phyloP scores from a whole-genome alignment of 2,113 vertebrate species.

The Phalacrocorax aristotelis region DNA sequence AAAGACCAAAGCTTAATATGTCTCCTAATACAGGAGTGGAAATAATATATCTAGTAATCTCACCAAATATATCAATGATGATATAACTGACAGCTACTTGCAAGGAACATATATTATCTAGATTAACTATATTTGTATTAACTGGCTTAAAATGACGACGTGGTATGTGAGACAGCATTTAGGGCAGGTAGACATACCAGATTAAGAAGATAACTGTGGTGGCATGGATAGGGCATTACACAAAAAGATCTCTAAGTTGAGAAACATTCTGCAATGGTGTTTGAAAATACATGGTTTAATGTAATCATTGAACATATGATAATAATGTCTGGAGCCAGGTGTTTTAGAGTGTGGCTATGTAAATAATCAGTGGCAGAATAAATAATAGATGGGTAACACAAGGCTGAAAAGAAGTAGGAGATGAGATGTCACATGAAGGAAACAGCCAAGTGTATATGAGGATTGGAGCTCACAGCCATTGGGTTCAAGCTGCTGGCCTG shows the following conservation, averaged over 20 bases:
- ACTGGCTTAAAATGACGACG: not conserved
- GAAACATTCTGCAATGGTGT: not conserved
- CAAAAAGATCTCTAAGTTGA: not conserved
- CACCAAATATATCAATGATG: too few relatives aligned
- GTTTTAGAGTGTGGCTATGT: not conserved
- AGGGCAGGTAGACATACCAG: not conserved
- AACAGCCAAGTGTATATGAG: not conserved
- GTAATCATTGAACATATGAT: not conserved
- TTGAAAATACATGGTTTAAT: not conserved
- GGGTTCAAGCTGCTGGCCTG: conserved; percentile 8
- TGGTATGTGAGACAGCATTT: not conserved
- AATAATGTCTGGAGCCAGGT: not conserved
- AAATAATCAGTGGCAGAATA: not conserved
- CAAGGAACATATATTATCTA: not conserved
- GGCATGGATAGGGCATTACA: not conserved
- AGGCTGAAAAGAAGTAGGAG: not conserved
- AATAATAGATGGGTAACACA: not conserved
- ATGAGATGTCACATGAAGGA: not conserved
- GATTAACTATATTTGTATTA: not conserved
- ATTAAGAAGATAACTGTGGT: not conserved
- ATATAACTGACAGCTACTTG: not conserved
- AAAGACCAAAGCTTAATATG: not conserved
- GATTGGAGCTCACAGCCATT: not conserved
- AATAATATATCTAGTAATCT: not conserved
- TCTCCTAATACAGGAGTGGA: not conserved